A percentile compares a stretch with the other conserved stretches of the same genome.
Evolutionary conservation across 2,113 vertebrate species (phyloP).

Genomic region (Anolis carolinensis): DNA sequence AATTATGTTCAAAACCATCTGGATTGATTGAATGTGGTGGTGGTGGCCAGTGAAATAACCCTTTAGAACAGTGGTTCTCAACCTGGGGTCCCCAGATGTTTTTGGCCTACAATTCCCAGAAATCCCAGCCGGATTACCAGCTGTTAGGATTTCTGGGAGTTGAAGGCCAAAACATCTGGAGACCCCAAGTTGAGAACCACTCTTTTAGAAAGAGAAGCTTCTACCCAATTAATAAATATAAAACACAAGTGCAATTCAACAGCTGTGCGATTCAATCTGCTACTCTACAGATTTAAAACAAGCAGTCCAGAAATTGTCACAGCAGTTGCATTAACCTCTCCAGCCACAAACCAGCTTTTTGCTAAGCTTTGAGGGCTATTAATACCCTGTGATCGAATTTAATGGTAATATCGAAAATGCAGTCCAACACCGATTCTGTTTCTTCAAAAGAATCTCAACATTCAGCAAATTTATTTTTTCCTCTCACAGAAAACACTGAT

Average conservation of each 20-base stretch:
- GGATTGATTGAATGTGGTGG: not conserved
- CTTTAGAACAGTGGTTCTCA: not conserved
- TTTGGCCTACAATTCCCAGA: no score
- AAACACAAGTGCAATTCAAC: not conserved
- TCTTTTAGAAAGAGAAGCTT: not conserved
- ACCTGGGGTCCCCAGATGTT: no score
- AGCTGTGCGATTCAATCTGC: not conserved
- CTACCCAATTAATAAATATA: not conserved
- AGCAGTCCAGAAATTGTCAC: not conserved
- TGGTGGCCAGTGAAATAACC: not conserved
- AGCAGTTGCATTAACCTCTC: not conserved
- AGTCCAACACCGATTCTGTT: not conserved
- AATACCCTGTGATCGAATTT: not conserved
- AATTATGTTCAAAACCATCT: not conserved
- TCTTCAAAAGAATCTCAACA: not conserved
- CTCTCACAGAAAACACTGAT: no score
- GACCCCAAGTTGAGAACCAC: no score
- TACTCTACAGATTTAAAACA: not conserved
- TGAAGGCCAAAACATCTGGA: no score
- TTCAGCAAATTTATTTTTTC: not conserved
- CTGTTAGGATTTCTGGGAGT: no score
- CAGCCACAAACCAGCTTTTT: not conserved
- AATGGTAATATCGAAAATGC: not conserved
- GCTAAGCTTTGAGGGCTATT: not conserved
- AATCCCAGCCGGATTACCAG: no score